These are phyloP conservation scores for Papilio glaucus DNA, from an alignment of 1,140 invertebrate genomes.

Conservation along the genomic window DNA sequence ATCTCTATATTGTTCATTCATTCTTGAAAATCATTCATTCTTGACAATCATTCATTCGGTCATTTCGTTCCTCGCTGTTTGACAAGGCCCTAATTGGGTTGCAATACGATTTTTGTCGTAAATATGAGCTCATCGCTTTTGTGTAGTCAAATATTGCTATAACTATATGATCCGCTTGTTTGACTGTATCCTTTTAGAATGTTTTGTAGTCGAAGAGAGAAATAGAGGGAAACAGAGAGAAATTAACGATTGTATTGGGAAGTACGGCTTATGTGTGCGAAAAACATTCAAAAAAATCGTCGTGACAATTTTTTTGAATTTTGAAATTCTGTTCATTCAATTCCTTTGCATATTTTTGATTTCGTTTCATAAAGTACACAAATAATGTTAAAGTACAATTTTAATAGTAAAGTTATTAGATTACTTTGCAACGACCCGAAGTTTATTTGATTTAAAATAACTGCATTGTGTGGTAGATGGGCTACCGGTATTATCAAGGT, in stretches of 20 bases:
- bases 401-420: background rate
- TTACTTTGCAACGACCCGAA: no score
- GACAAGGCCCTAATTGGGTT: slow-evolving; percentile 47
- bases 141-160: slow-evolving; percentile 32
- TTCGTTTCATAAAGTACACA: background rate
- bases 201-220: background rate
- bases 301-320: no score
- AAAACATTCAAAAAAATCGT: background rate
- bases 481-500: no score
- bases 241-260: background rate
- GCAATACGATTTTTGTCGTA: slow-evolving; percentile 37
- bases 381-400: background rate
- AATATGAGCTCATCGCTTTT: slow-evolving; percentile 42
- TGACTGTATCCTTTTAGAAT: background rate
- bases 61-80: slow-evolving; percentile 42
- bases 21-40: no score
- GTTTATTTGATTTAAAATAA: no score
- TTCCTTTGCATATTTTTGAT: no score
- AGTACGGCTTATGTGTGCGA: background rate
- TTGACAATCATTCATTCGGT: slow-evolving; percentile 35
- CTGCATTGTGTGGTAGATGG: no score
- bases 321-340: no score
- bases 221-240: background rate
- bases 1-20: background rate
- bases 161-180: slow-evolving; percentile 26